phyloP scores from a whole-genome alignment of 2,888 invertebrate genomes.

The Eupeodes luniger region DNA sequence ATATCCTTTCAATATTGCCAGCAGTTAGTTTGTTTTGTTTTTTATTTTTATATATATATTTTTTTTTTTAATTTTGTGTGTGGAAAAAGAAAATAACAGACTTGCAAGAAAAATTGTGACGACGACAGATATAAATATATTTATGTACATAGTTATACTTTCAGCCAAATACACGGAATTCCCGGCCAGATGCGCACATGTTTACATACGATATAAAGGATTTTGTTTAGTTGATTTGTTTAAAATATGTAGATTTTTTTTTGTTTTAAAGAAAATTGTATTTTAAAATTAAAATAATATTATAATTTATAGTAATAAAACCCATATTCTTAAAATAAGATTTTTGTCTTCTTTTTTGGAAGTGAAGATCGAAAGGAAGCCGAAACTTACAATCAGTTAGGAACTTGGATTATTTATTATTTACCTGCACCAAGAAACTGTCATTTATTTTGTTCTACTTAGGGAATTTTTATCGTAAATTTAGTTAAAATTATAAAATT shows the following conservation, averaged over 20 bases:
- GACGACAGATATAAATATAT: conserved; percentile 77
- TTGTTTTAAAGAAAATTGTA: not conserved
- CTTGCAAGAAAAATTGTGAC: conserved; percentile 71
- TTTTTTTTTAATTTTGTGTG: not conserved
- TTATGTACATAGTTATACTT: conserved; percentile 69
- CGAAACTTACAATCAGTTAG: not conserved
- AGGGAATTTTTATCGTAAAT: not conserved
- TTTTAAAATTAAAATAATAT: conserved; percentile 41
- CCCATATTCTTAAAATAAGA: conserved; percentile 43
- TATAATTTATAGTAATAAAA: conserved; percentile 54
- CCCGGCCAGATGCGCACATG: conserved; percentile 83
- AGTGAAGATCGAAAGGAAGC: conserved; percentile 18
- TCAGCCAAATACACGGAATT: conserved; percentile 84
- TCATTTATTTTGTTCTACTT: not conserved
- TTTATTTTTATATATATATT: conserved; percentile 39
- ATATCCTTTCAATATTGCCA: conserved; percentile 72
- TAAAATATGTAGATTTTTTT: conserved; percentile 54
- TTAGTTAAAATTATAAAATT: no score
- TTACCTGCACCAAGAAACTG: conserved; percentile 67
- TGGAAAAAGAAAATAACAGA: conserved; percentile 41
- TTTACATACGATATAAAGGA: conserved; percentile 77
- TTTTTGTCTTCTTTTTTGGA: not conserved
- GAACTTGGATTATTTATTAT: conserved; percentile 8
- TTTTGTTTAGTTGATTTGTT: conserved; percentile 62
- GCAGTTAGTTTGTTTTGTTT: conserved; percentile 77